Evolutionary conservation across 2,797 vertebrate species (phyloP), one percentile per base, ranked within the genome.

Genomic region (Miichthys miiuy): DNA sequence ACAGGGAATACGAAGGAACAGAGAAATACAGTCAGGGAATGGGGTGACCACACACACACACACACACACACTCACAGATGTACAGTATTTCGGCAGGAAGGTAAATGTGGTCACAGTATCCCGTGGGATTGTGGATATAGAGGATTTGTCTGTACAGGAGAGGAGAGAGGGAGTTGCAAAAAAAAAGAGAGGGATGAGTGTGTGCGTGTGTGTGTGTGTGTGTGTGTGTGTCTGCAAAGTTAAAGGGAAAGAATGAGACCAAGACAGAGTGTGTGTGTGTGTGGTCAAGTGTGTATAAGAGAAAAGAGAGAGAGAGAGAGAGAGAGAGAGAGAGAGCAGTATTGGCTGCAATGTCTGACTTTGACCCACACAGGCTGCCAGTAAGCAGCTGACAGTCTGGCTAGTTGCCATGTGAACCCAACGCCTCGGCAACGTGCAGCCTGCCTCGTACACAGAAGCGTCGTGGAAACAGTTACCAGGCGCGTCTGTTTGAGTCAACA

Each of bases 361-460:
- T 89, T 94, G 92, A 92, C 88, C 91, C 89, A 89, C 82, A 86
- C 84, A 79, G 73, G 76, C 87, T 92, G 87, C 91, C 87, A 91
- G 86, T 84, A 77, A 72, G 90, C 81, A 93, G 91, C 93, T 94
- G 91, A 94, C 92, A 84, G 72, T 62, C 72, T 94, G 93, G 91
- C 91, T 9, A 1, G 55, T 61, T 80, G 88, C 93, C 94, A 93
- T 54, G 79, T 87, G 78, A 91, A 90, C 91, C 75, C 85, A 82
- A 83, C 67, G 82, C 88, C 91, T 85, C 90, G 23, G 79, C 90
- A 95, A 95, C 94, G 94, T 95, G 94, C 94, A 90, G 87, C 56
- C 92, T 82, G 75, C 80, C 94, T 94, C 93, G 91, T 94, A 93
- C 91, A 67, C 92, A 86, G 79, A 71, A 41, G 83, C 82, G 79